Percentiles rank a stretch among this genome's conserved stretches.
Evolutionary conservation across 2,113 vertebrate genomes (phyloP).

Genomic region (Hirundichthys speculiger): DNA sequence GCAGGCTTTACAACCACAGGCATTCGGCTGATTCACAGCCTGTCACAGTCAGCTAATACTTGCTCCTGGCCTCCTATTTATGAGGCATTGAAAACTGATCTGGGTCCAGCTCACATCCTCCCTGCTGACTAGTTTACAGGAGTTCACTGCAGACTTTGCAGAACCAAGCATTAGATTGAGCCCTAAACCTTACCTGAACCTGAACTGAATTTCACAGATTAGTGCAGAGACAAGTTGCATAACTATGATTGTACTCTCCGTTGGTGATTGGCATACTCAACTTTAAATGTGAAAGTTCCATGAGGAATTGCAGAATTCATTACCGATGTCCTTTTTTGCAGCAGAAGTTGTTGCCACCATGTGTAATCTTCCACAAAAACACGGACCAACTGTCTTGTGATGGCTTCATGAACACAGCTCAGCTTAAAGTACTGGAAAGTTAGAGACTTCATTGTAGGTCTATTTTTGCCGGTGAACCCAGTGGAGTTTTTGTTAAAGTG

Average conservation of each 20-base stretch:
- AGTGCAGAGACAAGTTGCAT: constrained; percentile 22
- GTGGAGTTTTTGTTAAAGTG: not conserved
- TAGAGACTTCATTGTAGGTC: not conserved
- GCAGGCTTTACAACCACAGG: constrained; percentile 30
- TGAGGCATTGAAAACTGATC: constrained; percentile 17
- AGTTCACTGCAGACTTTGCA: constrained; percentile 4
- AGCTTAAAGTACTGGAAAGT: not conserved
- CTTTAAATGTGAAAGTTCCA: constrained; percentile 22
- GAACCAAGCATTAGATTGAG: constrained; percentile 2
- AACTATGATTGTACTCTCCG: constrained; percentile 9
- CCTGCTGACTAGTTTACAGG: constrained; percentile 22
- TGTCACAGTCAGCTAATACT: constrained; percentile 24
- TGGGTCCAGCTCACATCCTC: constrained; percentile 9
- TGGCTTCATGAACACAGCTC: not conserved
- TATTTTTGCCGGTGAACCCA: not conserved
- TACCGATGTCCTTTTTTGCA: constrained; percentile 31
- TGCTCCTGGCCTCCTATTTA: constrained; percentile 7
- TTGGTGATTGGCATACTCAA: constrained; percentile 21
- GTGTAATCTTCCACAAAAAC: constrained; percentile 35
- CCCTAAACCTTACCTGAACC: not conserved
- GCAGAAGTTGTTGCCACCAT: constrained; percentile 42
- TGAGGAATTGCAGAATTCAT: constrained; percentile 41
- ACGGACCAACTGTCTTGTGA: not conserved
- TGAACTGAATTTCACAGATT: constrained; percentile 13
- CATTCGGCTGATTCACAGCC: constrained; percentile 26